phyloP scores from a whole-genome alignment of 2,113 vertebrate genomes.

The Smithornis capensis region DNA sequence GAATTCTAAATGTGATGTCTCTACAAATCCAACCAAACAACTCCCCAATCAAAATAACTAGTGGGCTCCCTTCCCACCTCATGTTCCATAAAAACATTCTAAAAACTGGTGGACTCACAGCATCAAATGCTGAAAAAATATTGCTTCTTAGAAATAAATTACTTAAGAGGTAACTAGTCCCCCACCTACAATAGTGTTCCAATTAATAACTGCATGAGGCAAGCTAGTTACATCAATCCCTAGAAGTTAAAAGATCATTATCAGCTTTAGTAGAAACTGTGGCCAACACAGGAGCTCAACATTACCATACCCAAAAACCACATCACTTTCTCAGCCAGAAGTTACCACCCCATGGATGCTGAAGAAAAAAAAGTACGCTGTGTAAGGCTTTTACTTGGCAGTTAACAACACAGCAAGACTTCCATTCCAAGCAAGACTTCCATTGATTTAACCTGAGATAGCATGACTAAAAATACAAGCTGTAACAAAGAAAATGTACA shows the following conservation, averaged over 20 bases:
- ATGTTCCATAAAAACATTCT: neutral
- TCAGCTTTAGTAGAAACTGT: neutral
- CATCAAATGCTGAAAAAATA: neutral
- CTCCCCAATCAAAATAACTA: neutral
- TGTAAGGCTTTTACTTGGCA: neutral
- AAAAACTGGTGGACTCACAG: neutral
- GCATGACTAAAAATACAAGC: accelerated
- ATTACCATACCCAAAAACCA: neutral
- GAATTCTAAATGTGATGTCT: neutral
- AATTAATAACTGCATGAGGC: neutral
- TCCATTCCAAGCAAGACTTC: neutral
- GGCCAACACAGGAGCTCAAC: neutral
- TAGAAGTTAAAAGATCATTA: neutral
- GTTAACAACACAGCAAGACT: neutral
- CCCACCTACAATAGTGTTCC: neutral
- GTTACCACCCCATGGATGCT: accelerated
- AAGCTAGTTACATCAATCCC: neutral
- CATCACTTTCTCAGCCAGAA: neutral
- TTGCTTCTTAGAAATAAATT: neutral
- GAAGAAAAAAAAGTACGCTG: neutral
- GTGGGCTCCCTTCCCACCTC: neutral
- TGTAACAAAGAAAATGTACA: neutral
- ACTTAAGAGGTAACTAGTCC: neutral
- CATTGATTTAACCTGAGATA: neutral
- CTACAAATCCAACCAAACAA: neutral